Percentiles rank a stretch among this genome's conserved stretches.
These are phyloP conservation scores for Pristionchus arcanus DNA, from an alignment of 2,888 invertebrate species.

Conservation along the genomic window DNA sequence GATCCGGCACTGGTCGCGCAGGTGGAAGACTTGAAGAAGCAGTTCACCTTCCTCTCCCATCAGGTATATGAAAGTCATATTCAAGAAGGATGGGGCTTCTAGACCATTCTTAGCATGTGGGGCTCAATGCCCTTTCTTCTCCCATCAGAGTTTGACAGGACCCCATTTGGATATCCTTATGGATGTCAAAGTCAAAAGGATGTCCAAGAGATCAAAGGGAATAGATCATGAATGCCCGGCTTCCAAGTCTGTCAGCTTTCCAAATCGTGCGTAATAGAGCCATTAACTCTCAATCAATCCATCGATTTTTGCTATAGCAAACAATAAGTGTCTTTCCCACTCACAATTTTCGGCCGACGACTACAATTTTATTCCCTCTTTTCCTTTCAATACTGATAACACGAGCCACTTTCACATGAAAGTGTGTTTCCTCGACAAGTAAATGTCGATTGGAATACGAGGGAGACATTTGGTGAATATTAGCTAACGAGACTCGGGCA, in stretches of 20 bases:
- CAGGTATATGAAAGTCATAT: slow-evolving; percentile 1
- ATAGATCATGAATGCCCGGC: too few species aligned
- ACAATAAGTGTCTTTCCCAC: not conserved
- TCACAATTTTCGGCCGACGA: not conserved
- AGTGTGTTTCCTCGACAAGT: not conserved
- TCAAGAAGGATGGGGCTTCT: too few species aligned
- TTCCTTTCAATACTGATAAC: not conserved
- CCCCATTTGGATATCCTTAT: too few species aligned
- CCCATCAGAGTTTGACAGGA: too few species aligned
- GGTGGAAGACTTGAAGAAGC: not conserved
- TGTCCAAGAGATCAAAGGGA: too few species aligned
- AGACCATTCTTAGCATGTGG: too few species aligned
- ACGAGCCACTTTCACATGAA: not conserved
- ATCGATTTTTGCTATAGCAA: not conserved
- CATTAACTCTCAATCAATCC: not conserved
- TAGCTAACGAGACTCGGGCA: not conserved
- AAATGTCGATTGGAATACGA: not conserved
- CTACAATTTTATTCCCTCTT: not conserved
- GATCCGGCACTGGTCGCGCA: not conserved
- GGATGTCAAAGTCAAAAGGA: too few species aligned
- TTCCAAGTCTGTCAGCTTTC: too few species aligned
- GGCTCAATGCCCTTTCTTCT: too few species aligned
- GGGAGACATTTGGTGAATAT: not conserved
- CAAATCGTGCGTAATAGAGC: too few species aligned
- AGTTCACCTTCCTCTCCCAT: slow-evolving; percentile 25